Percentiles rank a stretch among this genome's conserved stretches.
Conservation (phyloP, 2,113 vertebrate genomes). For the Grallaria varia region DNA sequence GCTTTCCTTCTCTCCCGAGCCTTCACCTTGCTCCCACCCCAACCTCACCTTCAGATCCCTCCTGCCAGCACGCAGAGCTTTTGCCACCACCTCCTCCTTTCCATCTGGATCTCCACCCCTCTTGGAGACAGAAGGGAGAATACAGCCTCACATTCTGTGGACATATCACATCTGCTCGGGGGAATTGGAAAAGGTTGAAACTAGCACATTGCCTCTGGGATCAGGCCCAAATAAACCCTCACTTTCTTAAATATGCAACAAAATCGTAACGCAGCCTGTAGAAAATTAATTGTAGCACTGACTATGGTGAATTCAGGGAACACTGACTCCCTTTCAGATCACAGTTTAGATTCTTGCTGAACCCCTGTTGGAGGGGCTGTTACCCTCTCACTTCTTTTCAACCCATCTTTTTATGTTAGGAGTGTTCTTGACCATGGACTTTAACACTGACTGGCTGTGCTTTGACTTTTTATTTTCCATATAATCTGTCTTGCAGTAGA, state of each 20-base stretch:
- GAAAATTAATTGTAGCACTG: neutral
- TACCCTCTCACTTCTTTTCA: conserved; percentile 17
- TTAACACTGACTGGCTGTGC: conserved; percentile 38
- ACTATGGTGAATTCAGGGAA: neutral
- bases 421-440: conserved; percentile 10
- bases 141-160: neutral
- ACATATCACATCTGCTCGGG: neutral
- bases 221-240: conserved; percentile 12
- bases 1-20: conserved; percentile 13
- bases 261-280: neutral
- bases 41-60: conserved; percentile 26
- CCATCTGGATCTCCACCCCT: neutral
- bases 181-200: neutral
- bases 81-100: neutral
- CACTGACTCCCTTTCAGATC: neutral
- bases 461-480: conserved; percentile 62
- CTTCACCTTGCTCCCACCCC: conserved; percentile 27
- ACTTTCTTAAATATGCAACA: neutral
- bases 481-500: conserved; percentile 65
- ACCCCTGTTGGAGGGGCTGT: neutral
- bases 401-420: conserved; percentile 42
- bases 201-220: conserved; percentile 1
- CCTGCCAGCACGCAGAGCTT: neutral
- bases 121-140: neutral
- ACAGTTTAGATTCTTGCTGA: neutral